Evolutionary conservation across 2,888 invertebrate species (phyloP).

Genomic region (Drosophila tripunctata): DNA sequence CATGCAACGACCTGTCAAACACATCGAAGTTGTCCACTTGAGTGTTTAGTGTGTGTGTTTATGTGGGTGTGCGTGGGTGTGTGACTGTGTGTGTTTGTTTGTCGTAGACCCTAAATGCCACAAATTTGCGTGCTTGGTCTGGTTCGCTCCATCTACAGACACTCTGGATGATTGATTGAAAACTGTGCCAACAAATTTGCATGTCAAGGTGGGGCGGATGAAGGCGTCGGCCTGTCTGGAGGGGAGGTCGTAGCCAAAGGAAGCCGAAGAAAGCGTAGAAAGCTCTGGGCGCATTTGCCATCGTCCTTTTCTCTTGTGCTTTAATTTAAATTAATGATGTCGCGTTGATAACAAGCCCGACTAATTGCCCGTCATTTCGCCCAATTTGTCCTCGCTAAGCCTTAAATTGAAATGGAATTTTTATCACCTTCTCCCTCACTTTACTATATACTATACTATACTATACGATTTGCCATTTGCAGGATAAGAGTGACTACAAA

Average conservation of each 20-base stretch:
- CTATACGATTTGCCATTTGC: no score
- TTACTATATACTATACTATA: not conserved
- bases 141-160: constrained; percentile 29
- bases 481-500: constrained; percentile 84
- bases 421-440: constrained; percentile 20
- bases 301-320: constrained; percentile 35
- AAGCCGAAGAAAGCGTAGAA: not conserved
- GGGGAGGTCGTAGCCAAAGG: no score
- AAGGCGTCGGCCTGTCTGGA: constrained; percentile 1
- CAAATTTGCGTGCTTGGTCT: constrained; percentile 71
- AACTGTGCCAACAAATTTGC: constrained; percentile 74
- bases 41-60: constrained; percentile 29
- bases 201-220: constrained; percentile 36
- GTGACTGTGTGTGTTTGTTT: constrained; percentile 45
- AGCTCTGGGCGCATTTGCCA: constrained; percentile 6
- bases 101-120: constrained; percentile 73
- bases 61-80: constrained; percentile 2
- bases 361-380: constrained; percentile 68
- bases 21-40: constrained; percentile 50
- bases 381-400: constrained; percentile 64
- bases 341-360: constrained; percentile 70
- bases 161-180: constrained; percentile 69
- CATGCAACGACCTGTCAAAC: constrained; percentile 63
- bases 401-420: constrained; percentile 62
- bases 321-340: constrained; percentile 79